Evolutionary conservation across 2,797 vertebrate genomes (phyloP).

Genomic region (Sandelia bainsii): DNA sequence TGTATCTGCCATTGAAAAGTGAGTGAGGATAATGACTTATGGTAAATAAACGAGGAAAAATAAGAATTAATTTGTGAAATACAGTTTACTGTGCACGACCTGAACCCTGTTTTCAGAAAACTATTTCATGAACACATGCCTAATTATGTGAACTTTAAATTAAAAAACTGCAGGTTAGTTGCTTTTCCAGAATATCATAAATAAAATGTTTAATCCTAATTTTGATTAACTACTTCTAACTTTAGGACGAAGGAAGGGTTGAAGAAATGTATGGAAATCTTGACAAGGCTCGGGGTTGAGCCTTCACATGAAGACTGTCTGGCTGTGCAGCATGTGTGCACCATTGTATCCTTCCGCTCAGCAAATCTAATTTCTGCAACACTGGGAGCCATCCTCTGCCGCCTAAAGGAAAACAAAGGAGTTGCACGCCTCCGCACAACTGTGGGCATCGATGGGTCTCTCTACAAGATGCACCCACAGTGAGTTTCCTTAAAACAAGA

Average conservation of each 20-base stretch:
- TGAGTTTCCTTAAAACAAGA: slow-evolving; percentile 79
- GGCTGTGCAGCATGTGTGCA: slow-evolving; percentile 95
- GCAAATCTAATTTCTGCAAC: slow-evolving; percentile 94
- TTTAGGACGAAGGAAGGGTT: slow-evolving; percentile 95
- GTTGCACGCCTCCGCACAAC: slow-evolving; percentile 92
- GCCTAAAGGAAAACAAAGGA: slow-evolving; percentile 94
- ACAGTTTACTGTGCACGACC: no score
- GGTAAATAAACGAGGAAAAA: no score
- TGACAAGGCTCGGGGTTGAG: slow-evolving; percentile 93
- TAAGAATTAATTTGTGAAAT: no score
- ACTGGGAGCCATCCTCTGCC: slow-evolving; percentile 90
- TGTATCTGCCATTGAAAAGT: slow-evolving; percentile 97
- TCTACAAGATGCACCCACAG: slow-evolving; percentile 99
- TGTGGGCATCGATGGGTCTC: slow-evolving; percentile 96
- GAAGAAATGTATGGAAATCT: slow-evolving; percentile 94
- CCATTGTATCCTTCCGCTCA: slow-evolving; percentile 96
- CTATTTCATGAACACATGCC: no score
- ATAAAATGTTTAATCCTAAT: not conserved
- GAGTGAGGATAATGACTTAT: slow-evolving; percentile 60
- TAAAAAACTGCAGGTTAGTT: not conserved
- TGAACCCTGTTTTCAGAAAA: no score
- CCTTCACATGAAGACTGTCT: slow-evolving; percentile 94
- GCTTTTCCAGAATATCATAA: not conserved
- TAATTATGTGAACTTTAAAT: not conserved
- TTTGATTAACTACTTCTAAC: not conserved